Evolutionary conservation across 2,113 vertebrate species (phyloP).

Genomic region (Sylvietta virens): DNA sequence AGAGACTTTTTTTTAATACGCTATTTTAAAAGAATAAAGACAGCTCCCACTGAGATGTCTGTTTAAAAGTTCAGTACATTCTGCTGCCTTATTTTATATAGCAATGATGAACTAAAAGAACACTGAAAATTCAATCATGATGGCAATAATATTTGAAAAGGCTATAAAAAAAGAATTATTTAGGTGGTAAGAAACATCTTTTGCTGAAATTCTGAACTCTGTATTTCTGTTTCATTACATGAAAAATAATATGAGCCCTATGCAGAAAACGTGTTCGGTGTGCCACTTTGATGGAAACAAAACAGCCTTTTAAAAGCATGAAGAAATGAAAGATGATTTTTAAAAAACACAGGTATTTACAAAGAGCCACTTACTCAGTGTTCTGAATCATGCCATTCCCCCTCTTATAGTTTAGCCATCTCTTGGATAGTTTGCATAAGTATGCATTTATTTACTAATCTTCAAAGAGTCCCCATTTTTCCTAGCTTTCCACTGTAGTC

Average conservation of each 20-base stretch:
- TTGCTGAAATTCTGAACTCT: constrained; percentile 23
- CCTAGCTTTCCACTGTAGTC: constrained; percentile 95
- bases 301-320: constrained; percentile 53
- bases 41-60: constrained; percentile 37
- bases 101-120: constrained; percentile 49
- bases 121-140: constrained; percentile 58
- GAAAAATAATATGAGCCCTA: constrained; percentile 50
- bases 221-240: constrained; percentile 46
- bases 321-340: constrained; percentile 67
- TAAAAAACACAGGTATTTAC: constrained; percentile 59
- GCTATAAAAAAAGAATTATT: constrained; percentile 39
- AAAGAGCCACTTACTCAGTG: constrained; percentile 34
- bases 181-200: constrained; percentile 21
- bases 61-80: constrained; percentile 55
- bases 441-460: constrained; percentile 92
- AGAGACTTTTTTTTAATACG: neutral
- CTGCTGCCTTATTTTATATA: constrained; percentile 50
- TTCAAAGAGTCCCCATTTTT: constrained; percentile 90
- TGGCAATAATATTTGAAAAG: constrained; percentile 51
- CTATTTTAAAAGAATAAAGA: constrained; percentile 57
- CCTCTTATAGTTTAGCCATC: constrained; percentile 50
- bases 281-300: constrained; percentile 56
- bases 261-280: constrained; percentile 3
- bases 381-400: constrained; percentile 28
- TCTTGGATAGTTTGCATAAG: constrained; percentile 85